Evolutionary conservation across 1,140 invertebrate species (phyloP), one percentile per base, ranked within the genome.

Genomic region (Drosophila lacteicornis): DNA sequence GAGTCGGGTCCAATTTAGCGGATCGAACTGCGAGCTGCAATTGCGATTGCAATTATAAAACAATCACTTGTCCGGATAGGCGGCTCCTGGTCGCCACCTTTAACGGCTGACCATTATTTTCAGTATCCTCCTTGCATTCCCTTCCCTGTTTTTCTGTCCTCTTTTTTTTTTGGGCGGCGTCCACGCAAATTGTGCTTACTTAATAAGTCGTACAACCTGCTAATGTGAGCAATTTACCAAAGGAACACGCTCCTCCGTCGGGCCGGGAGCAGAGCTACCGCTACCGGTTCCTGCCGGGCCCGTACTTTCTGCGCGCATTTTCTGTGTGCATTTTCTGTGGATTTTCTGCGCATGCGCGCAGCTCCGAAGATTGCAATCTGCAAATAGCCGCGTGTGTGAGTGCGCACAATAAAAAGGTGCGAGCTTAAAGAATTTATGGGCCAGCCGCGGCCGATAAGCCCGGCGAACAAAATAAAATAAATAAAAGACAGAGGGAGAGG

Each of bases 41-140:
- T 92, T 92, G 91, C 91, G 88, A 92, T 91, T 92, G 91, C 91
- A 92, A 92, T 92, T 92, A 92, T 92, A 92, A 92, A 92, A 92
- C 91, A 92, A 92, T 91, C 91, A 92, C 79, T 91, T 84, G 81
- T 82, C 83, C 59, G 77, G 60, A 67, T 82, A 88, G 90, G 90
- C 83, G 87, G 81, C 81, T 82, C 79, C 75, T 60, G 75, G 81
- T 90, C 84, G 84, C 85, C 84, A 87, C 84, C 84, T 87, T 78
- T 90, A 90, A 87, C 84, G 66, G 81, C 84, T 71, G 59, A 40
- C 80, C 84, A 87, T 87, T 87, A 90, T 90, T 88, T 78, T 65
- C 76, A 69, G 81, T 55, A 82, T 87, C 78, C 46, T 59, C 36
- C 62, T 67, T 57, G 40, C 45, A 36, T 33, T 30, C 27, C 42